Percentiles rank a stretch among this genome's conserved stretches.
phyloP scores from a whole-genome alignment of 2,797 vertebrate species.

The Cyclura pinguis region DNA sequence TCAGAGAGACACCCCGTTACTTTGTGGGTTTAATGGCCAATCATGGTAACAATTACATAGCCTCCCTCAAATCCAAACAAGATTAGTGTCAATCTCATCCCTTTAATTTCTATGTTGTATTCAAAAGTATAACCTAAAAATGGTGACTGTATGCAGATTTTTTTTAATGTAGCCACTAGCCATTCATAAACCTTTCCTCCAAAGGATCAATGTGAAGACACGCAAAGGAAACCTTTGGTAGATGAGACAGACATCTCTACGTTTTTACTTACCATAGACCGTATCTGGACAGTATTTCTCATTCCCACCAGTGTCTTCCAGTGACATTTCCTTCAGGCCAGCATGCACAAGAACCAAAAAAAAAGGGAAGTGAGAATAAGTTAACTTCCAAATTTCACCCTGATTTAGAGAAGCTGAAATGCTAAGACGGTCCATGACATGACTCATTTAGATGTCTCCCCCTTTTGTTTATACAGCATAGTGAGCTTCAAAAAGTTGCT shows the following conservation, averaged over 20 bases:
- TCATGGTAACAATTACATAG: background rate
- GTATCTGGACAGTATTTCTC: slow-evolving; percentile 89
- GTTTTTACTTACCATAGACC: slow-evolving; percentile 86
- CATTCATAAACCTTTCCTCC: background rate
- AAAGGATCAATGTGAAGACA: slow-evolving; percentile 8
- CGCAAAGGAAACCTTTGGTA: background rate
- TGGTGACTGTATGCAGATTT: too few species aligned
- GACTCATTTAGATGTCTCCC: too few species aligned
- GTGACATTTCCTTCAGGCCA: slow-evolving; percentile 80
- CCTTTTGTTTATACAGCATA: too few species aligned
- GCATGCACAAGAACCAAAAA: slow-evolving; percentile 67
- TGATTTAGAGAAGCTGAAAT: rapidly evolving
- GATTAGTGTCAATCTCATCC: background rate
- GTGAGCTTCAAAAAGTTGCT: too few species aligned
- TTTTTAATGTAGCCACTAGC: background rate
- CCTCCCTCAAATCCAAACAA: too few species aligned
- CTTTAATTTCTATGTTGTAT: background rate
- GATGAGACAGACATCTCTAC: slow-evolving; percentile 25
- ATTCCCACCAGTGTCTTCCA: slow-evolving; percentile 81
- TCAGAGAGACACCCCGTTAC: background rate
- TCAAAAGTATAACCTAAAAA: background rate
- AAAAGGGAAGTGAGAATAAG: background rate
- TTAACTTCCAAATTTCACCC: background rate
- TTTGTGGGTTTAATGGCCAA: background rate
- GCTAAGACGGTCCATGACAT: background rate